Base-by-base conservation (phyloP, 1,140 invertebrate species). In the Pseudomyrmex gracilis region DNA sequence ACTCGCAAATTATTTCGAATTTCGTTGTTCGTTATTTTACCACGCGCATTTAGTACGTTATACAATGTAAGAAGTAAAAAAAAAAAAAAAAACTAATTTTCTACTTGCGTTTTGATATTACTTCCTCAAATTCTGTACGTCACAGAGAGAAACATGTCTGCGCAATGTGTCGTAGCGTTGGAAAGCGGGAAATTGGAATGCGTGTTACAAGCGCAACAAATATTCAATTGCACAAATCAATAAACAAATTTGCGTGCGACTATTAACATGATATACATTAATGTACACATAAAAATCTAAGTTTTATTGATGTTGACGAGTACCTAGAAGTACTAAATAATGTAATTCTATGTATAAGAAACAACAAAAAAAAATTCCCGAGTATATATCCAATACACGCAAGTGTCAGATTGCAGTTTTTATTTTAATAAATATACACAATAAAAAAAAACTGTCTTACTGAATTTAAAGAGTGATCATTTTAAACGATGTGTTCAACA, bases 131-230 rank as follows among this genome's bases (percentile, higher is more conserved):
- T 22, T 20, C 10, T 9, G 9, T 61, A 10, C 3, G 34, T 34
- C 34, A 34, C 34, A 34, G 4, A 7, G 34, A 34, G 5, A 34
- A 34, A 7, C 34, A 1, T 57, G 7, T 17, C 22, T 61, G 73
- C 58, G 57, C 45, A n/a, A 0, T 47, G 8, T 51, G 34, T 24
- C 47, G 45, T 4, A 2, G 43, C 55, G 20, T 15, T 57, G 2
- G 7, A 13, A 49, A 22, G 76, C 51, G 76, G 43, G 15, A 45
- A 68, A 68, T 64, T 68, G 10, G 22, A 85, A 85, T 73, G 47
- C 57, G 43, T n/a, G n/a, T 12, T 12, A 17, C 15, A 10, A 22
- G 15, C 2, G 13, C 5, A 61, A 12, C 49, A 5, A 45, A 13
- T 24, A 34, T 47, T 24, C 34, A 34, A 34, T 34, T 34, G 34